Evolutionary conservation across 2,113 vertebrate species (phyloP).

Genomic region (Amia ocellicauda): DNA sequence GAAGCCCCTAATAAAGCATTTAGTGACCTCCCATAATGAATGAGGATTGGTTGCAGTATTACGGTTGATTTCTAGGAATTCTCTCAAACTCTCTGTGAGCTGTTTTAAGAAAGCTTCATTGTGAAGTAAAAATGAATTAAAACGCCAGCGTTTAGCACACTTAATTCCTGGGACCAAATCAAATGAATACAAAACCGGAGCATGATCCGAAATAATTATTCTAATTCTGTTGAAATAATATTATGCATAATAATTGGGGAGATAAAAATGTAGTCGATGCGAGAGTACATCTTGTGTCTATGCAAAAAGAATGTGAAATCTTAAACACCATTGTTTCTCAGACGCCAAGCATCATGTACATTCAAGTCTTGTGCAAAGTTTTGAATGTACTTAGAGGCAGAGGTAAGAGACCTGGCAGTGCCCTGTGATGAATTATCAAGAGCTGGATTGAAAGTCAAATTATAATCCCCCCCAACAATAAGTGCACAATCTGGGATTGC

Average conservation of each 20-base stretch:
- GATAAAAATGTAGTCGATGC: background rate
- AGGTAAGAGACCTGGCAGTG: too few species aligned
- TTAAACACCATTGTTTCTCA: background rate
- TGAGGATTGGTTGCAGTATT: background rate
- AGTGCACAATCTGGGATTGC: too few species aligned
- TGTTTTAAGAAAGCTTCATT: background rate
- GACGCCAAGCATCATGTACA: background rate
- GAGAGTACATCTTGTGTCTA: background rate
- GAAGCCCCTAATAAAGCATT: constrained; percentile 5
- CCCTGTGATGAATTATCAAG: too few species aligned
- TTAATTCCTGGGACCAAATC: background rate
- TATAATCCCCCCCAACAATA: too few species aligned
- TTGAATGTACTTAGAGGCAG: too few species aligned
- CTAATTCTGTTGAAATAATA: background rate
- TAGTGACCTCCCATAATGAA: constrained; percentile 3
- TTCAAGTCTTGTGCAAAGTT: background rate
- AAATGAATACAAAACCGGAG: background rate
- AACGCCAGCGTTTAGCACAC: background rate
- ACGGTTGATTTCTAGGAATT: too few species aligned
- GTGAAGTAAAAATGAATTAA: background rate
- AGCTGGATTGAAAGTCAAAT: too few species aligned
- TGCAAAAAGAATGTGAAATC: too few species aligned
- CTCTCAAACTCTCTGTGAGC: too few species aligned
- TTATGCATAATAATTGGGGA: background rate
- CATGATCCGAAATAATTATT: background rate